Percentiles rank a stretch among this genome's conserved stretches.
These are phyloP conservation scores for Aphodius granarius DNA, from an alignment of 2,888 invertebrate genomes.

Conservation along the genomic window DNA sequence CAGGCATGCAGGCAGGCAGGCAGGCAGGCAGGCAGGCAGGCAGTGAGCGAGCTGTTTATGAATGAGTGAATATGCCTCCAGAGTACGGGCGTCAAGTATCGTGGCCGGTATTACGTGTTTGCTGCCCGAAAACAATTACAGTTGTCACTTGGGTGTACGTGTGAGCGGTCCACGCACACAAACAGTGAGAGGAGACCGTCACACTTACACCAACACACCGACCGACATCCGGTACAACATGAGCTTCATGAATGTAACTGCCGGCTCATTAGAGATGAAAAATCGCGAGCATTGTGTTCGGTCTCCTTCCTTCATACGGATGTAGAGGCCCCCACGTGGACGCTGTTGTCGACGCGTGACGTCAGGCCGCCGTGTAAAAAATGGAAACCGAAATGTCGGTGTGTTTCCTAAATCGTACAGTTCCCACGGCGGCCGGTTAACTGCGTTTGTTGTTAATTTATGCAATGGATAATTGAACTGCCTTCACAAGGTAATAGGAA, in stretches of 20 bases:
- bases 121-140: not conserved
- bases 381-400: not conserved
- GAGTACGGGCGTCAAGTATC: not conserved
- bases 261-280: not conserved
- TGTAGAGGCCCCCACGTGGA: not conserved
- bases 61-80: not conserved
- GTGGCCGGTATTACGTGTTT: not conserved
- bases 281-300: not conserved
- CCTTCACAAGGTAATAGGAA: not conserved
- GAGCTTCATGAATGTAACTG: not conserved
- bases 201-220: not conserved
- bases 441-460: not conserved
- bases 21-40: too few species aligned
- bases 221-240: not conserved
- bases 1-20: too few species aligned
- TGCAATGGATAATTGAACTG: not conserved
- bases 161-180: not conserved
- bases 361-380: not conserved
- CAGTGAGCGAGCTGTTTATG: not conserved
- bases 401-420: not conserved
- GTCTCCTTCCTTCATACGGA: not conserved
- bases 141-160: not conserved
- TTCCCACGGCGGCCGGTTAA: not conserved
- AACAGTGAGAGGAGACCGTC: not conserved
- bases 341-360: too few species aligned